A percentile compares a stretch with the other conserved stretches of the same genome.
Evolutionary conservation across 2,888 invertebrate genomes (phyloP).

Genomic region (Busseola fusca): DNA sequence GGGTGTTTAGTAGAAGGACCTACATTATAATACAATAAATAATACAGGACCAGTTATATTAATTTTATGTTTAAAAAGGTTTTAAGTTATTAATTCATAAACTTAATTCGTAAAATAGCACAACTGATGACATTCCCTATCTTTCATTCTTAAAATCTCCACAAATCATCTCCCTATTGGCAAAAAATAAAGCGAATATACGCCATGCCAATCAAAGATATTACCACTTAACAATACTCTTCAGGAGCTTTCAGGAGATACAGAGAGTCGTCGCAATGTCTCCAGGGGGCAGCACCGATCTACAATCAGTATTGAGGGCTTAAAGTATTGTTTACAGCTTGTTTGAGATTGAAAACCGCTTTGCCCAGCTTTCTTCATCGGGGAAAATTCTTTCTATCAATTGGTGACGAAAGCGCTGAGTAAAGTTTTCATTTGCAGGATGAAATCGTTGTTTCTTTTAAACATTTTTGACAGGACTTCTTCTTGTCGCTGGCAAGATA

Average conservation of each 20-base stretch:
- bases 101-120: neutral
- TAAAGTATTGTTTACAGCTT: conserved; percentile 18
- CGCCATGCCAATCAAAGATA: conserved; percentile 44
- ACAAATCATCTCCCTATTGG: conserved; percentile 14
- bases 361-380: neutral
- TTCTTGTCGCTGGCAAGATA: neutral
- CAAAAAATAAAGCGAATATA: conserved; percentile 11
- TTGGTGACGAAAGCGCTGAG: neutral
- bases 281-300: conserved; percentile 24
- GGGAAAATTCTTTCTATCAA: neutral
- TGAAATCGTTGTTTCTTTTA: neutral
- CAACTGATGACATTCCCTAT: neutral
- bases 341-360: conserved; percentile 1
- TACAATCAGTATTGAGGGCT: conserved; percentile 36
- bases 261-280: conserved; percentile 15
- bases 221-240: conserved; percentile 39
- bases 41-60: neutral
- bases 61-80: neutral
- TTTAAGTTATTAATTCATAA: neutral
- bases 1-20: too few relatives aligned
- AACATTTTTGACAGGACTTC: neutral
- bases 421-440: neutral
- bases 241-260: neutral
- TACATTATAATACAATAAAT: too few relatives aligned
- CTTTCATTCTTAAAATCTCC: neutral